Evolutionary conservation across 2,888 invertebrate genomes (phyloP).

Genomic region (Theretra japonica): DNA sequence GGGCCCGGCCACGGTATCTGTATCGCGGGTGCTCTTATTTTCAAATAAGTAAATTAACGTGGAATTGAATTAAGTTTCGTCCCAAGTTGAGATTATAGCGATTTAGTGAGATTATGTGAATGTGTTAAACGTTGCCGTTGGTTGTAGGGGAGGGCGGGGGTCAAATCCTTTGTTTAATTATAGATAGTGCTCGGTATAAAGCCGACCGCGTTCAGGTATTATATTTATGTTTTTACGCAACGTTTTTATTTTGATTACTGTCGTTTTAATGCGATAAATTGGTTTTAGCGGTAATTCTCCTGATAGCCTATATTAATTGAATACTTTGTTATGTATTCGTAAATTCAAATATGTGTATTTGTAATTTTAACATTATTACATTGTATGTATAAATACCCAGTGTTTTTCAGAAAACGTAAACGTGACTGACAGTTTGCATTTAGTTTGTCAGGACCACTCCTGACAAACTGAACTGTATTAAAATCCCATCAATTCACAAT

Average conservation of each 20-base stretch:
- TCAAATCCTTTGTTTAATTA: conserved; percentile 78
- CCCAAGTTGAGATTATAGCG: conserved; percentile 76
- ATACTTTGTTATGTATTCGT: too few species aligned
- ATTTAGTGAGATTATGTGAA: conserved; percentile 80
- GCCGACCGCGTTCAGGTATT: conserved; percentile 55
- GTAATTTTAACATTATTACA: too few species aligned
- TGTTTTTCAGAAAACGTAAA: too few species aligned
- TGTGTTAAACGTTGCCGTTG: conserved; percentile 77
- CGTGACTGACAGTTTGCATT: too few species aligned
- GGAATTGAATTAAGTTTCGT: conserved; percentile 79
- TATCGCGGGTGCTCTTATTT: conserved; percentile 68
- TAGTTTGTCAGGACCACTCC: too few species aligned
- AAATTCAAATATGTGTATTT: too few species aligned
- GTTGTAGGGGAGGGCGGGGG: conserved; percentile 71
- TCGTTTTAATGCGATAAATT: background rate
- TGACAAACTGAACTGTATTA: too few species aligned
- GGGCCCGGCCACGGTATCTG: conserved; percentile 63
- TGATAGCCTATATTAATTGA: too few species aligned
- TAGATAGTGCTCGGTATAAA: conserved; percentile 68
- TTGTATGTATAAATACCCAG: too few species aligned
- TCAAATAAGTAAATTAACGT: conserved; percentile 81
- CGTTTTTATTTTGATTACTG: conserved; percentile 49
- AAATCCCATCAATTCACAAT: too few species aligned
- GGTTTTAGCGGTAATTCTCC: too few species aligned
- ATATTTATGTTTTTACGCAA: conserved; percentile 55